Conservation (phyloP, 1,140 invertebrate species). For the Ylistrum balloti region DNA sequence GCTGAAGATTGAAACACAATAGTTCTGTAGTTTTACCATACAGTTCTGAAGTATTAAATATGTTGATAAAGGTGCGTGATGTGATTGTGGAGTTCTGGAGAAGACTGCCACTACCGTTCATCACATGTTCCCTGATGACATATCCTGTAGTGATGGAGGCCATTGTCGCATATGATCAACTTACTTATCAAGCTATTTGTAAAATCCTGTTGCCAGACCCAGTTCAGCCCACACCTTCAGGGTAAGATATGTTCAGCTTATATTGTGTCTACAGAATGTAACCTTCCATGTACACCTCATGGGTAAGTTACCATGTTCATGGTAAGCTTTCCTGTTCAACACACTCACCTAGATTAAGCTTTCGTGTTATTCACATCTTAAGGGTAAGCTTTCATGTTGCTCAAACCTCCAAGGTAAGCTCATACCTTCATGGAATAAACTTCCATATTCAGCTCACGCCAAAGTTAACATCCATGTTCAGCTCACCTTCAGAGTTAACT, state of each 20-base stretch:
- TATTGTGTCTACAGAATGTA: too few species aligned
- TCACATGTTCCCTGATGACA: background rate
- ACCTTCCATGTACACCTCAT: background rate
- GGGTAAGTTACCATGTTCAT: background rate
- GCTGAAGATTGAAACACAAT: too few species aligned
- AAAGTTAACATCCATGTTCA: too few species aligned
- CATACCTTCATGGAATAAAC: background rate
- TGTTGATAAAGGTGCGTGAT: background rate
- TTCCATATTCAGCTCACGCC: background rate
- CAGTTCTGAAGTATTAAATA: too few species aligned
- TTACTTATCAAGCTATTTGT: slow-evolving; percentile 24
- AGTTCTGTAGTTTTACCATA: too few species aligned
- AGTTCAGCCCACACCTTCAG: slow-evolving; percentile 11
- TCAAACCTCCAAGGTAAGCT: background rate
- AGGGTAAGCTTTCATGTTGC: background rate
- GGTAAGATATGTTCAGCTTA: too few species aligned
- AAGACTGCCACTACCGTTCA: background rate
- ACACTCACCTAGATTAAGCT: background rate
- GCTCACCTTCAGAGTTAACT: background rate
- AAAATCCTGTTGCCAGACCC: background rate
- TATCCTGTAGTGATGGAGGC: slow-evolving; percentile 3
- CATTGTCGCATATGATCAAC: background rate
- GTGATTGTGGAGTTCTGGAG: slow-evolving; percentile 12
- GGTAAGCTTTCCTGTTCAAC: background rate
- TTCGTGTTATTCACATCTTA: background rate